phyloP scores from a whole-genome alignment of 2,797 vertebrate genomes.

The Coccyzus lansbergi region DNA sequence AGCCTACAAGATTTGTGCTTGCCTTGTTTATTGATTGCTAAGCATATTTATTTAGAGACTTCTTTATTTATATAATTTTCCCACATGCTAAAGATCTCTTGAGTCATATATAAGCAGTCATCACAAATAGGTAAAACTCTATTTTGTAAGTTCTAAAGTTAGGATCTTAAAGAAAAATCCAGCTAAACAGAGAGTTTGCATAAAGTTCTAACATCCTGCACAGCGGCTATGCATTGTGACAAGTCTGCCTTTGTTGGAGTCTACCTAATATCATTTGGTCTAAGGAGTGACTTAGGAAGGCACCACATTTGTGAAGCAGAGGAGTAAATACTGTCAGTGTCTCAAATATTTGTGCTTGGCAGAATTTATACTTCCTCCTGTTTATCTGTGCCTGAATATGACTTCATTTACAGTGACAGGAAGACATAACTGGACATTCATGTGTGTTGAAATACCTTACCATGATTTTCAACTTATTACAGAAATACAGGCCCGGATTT shows the following conservation, averaged over 20 bases:
- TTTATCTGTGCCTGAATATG: not conserved
- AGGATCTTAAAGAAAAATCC: not conserved
- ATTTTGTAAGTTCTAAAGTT: not conserved
- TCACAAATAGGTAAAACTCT: not conserved
- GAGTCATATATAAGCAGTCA: not conserved
- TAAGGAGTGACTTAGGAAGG: not conserved
- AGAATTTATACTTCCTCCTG: not conserved
- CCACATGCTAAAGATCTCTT: not conserved
- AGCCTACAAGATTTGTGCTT: not conserved
- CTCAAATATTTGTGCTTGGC: not conserved
- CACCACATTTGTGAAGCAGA: not conserved
- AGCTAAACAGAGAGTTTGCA: not conserved
- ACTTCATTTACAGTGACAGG: not conserved
- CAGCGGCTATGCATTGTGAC: rapidly evolving
- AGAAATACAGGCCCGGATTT: not conserved
- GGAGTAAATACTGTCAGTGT: not conserved
- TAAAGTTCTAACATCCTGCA: not conserved
- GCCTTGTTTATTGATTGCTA: not conserved
- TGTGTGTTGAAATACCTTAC: not conserved
- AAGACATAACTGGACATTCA: not conserved
- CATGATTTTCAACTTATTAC: not conserved
- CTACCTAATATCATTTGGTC: not conserved
- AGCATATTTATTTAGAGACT: not conserved
- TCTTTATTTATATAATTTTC: not conserved
- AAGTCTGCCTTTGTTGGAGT: not conserved